Evolutionary conservation across 2,797 vertebrate genomes (phyloP).

Genomic region (Eidolon dupreanum): DNA sequence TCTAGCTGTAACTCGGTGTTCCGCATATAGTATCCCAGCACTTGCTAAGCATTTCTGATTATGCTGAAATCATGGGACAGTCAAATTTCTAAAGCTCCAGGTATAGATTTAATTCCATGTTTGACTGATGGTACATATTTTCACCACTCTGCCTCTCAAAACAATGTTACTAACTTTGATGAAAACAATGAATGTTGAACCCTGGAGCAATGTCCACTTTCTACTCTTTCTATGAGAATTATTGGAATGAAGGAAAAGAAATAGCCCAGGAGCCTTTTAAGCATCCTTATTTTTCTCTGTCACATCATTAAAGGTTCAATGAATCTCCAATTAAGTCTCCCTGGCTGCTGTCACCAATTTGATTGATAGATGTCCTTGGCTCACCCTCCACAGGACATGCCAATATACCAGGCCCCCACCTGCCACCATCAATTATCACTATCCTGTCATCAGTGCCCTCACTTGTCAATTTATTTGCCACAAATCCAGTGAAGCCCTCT

Average conservation of each 20-base stretch:
- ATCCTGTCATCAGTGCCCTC: slow-evolving; percentile 83
- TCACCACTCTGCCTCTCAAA: slow-evolving; percentile 72
- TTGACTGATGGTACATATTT: neutral
- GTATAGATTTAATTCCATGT: slow-evolving; percentile 31
- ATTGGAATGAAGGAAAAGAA: slow-evolving; percentile 79
- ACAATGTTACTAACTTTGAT: slow-evolving; percentile 69
- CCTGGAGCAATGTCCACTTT: slow-evolving; percentile 76
- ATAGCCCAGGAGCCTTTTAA: slow-evolving; percentile 81
- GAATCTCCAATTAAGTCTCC: slow-evolving; percentile 90
- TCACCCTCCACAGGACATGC: slow-evolving; percentile 85
- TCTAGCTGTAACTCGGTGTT: neutral
- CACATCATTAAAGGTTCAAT: slow-evolving; percentile 90
- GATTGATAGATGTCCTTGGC: slow-evolving; percentile 92
- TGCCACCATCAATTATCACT: slow-evolving; percentile 84
- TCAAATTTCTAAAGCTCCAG: neutral
- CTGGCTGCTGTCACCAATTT: slow-evolving; percentile 84
- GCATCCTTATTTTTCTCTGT: slow-evolving; percentile 88
- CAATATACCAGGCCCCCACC: slow-evolving; percentile 70
- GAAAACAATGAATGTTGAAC: slow-evolving; percentile 74
- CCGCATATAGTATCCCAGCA: neutral
- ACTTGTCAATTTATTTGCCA: slow-evolving; percentile 84
- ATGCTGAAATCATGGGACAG: neutral
- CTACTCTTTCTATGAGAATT: slow-evolving; percentile 76
- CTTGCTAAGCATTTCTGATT: slow-evolving; percentile 24
- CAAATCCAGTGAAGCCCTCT: slow-evolving; percentile 77